Evolutionary conservation across 2,113 vertebrate species (phyloP).

Genomic region (Heloderma charlesbogerti): DNA sequence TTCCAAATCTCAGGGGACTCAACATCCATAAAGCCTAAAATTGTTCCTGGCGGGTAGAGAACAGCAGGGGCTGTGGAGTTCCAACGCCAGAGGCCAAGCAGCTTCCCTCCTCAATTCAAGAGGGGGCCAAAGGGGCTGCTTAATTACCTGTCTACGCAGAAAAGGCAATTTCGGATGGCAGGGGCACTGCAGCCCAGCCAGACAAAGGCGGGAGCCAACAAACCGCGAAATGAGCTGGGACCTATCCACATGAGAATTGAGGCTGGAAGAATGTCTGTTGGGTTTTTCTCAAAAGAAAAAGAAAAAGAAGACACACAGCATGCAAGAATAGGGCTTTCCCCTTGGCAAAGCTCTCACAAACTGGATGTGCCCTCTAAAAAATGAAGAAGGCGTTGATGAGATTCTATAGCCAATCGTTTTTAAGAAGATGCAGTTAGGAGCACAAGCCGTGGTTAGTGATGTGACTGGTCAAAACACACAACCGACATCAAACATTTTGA

Average conservation of each 20-base stretch:
- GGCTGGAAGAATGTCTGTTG: neutral
- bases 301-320: neutral
- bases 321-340: neutral
- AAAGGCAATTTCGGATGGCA: conserved; percentile 7
- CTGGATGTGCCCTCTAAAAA: neutral
- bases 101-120: neutral
- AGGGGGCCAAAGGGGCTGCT: neutral
- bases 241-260: neutral
- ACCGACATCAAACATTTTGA: neutral
- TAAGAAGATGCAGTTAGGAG: neutral
- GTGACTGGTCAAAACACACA: neutral
- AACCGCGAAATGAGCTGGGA: neutral
- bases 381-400: neutral
- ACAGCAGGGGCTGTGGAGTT: neutral
- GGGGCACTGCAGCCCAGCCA: conserved; percentile 18
- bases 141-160: neutral
- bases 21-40: neutral
- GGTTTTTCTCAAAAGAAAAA: neutral
- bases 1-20: neutral
- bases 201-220: neutral
- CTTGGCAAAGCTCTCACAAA: neutral
- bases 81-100: neutral
- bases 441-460: neutral
- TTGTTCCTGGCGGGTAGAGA: neutral
- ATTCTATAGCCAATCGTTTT: neutral